Percentiles rank a stretch among this genome's conserved stretches.
Conservation (phyloP, 1,140 invertebrate species). For the Drosophila punjabiensis region DNA sequence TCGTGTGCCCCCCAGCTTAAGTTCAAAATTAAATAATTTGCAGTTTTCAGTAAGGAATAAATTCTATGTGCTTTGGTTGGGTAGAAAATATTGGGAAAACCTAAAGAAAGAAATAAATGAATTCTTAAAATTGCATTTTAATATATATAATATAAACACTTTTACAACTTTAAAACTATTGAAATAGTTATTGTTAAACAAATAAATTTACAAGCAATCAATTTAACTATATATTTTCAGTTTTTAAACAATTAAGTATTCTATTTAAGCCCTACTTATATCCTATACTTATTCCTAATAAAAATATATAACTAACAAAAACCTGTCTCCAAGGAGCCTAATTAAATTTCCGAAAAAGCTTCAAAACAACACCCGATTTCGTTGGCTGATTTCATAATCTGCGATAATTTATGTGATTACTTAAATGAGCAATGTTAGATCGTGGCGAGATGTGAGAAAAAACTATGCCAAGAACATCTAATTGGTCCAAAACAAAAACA, state of each 20-base stretch:
- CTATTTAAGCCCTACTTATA: background rate
- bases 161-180: background rate
- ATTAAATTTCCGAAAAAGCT: background rate
- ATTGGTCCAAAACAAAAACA: constrained; percentile 59
- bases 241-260: background rate
- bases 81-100: background rate
- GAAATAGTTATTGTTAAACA: background rate
- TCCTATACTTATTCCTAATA: background rate
- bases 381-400: constrained; percentile 66
- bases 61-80: background rate
- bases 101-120: background rate
- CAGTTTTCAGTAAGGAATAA: no score
- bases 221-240: background rate
- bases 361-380: constrained; percentile 19
- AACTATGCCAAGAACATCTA: constrained; percentile 81
- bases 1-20: constrained; percentile 4
- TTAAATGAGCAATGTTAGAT: constrained; percentile 77
- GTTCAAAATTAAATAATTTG: no score
- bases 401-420: constrained; percentile 79
- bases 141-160: no score
- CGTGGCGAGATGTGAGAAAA: constrained; percentile 50
- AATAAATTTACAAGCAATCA: background rate
- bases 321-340: constrained; percentile 17
- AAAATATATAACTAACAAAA: background rate
- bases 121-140: no score